These are phyloP conservation scores for Dilophus febrilis DNA, from an alignment of 2,888 invertebrate genomes.

Conservation along the genomic window DNA sequence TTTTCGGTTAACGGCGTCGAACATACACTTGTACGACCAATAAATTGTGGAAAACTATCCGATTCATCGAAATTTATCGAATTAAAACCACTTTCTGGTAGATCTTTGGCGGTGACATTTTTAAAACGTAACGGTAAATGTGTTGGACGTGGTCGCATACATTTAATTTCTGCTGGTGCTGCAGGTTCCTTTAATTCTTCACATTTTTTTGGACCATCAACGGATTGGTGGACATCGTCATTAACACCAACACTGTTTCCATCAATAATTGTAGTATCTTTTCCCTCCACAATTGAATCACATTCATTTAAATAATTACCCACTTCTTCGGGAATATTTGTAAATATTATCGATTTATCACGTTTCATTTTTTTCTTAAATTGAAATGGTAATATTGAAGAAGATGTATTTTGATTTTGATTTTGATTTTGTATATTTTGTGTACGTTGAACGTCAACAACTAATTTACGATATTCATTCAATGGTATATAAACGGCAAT, in stretches of 20 bases:
- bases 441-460: conserved; percentile 29
- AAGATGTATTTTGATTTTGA: neutral
- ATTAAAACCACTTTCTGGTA: conserved; percentile 26
- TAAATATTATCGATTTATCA: conserved; percentile 63
- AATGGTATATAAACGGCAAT: conserved; percentile 56
- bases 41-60: conserved; percentile 39
- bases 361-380: conserved; percentile 45
- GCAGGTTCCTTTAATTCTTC: neutral
- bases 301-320: neutral
- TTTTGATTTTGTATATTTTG: conserved; percentile 22
- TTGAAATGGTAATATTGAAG: conserved; percentile 19
- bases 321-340: conserved; percentile 62
- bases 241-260: neutral
- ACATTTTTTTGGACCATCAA: neutral
- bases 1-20: conserved; percentile 65
- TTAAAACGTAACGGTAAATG: conserved; percentile 41
- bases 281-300: conserved; percentile 9
- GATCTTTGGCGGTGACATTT: conserved; percentile 24
- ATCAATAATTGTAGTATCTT: neutral
- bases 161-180: neutral
- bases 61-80: conserved; percentile 36
- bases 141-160: conserved; percentile 29
- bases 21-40: conserved; percentile 56
- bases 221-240: neutral
- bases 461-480: conserved; percentile 39